A percentile compares a stretch with the other conserved stretches of the same genome.
Conservation (phyloP, 2,888 invertebrate species). For the Ypsolopha sequella region DNA sequence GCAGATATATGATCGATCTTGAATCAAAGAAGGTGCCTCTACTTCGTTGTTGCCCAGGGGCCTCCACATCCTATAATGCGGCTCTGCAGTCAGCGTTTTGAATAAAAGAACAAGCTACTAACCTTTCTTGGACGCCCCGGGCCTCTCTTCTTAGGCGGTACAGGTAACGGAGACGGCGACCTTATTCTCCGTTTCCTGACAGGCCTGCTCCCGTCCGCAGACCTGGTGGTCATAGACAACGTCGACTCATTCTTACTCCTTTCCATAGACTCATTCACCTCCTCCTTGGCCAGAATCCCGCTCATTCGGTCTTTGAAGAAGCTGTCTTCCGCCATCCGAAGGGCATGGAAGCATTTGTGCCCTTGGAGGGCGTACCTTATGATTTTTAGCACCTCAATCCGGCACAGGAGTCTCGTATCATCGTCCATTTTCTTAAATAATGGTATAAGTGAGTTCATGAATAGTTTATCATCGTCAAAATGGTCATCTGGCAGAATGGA, state of each 20-base stretch:
- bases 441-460: constrained; percentile 57
- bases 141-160: constrained; percentile 44
- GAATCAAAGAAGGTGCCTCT: too few species aligned
- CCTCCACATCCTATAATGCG: too few species aligned
- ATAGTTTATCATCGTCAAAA: constrained; percentile 54
- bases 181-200: constrained; percentile 47
- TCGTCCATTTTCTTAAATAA: constrained; percentile 60
- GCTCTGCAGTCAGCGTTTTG: too few species aligned
- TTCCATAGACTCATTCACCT: constrained; percentile 18
- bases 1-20: too few species aligned
- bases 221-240: constrained; percentile 53
- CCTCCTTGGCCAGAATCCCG: constrained; percentile 33
- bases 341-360: constrained; percentile 44
- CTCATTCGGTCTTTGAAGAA: constrained; percentile 36
- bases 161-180: constrained; percentile 21
- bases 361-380: constrained; percentile 50
- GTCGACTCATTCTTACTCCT: constrained; percentile 26
- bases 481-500: constrained; percentile 54
- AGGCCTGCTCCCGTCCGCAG: constrained; percentile 54
- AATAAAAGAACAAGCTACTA: too few species aligned
- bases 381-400: constrained; percentile 55
- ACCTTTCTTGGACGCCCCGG: constrained; percentile 62
- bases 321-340: constrained; percentile 39
- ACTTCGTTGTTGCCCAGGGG: too few species aligned
- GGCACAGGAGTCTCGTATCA: constrained; percentile 46